Evolutionary conservation across 1,140 invertebrate genomes (phyloP).

Genomic region (Cataglyphis hispanica): DNA sequence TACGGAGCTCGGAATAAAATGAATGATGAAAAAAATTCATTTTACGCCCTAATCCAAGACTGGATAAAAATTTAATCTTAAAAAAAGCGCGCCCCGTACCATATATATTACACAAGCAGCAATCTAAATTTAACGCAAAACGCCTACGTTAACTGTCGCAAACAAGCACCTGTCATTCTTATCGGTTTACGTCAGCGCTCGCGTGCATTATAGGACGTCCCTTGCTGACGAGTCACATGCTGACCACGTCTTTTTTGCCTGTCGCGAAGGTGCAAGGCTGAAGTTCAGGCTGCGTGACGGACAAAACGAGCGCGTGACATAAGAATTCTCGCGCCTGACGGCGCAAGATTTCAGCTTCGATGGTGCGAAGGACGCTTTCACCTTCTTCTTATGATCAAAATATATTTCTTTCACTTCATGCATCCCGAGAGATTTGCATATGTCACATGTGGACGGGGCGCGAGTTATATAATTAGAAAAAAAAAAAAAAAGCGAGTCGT

Average conservation of each 20-base stretch:
- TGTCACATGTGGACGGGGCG: neutral
- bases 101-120: neutral
- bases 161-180: neutral
- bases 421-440: conserved; percentile 1
- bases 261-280: conserved; percentile 42
- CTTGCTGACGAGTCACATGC: neutral
- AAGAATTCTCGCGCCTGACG: conserved; percentile 38
- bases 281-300: conserved; percentile 27
- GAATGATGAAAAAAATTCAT: too few relatives aligned
- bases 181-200: neutral
- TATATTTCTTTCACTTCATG: neutral
- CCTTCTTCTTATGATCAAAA: conserved; percentile 57
- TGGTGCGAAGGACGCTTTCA: conserved; percentile 60
- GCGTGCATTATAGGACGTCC: neutral
- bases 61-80: too few relatives aligned
- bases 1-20: too few relatives aligned
- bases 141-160: neutral
- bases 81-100: too few relatives aligned
- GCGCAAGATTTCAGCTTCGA: conserved; percentile 9
- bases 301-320: conserved; percentile 6
- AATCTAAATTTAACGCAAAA: neutral
- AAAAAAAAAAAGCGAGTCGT: too few relatives aligned
- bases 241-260: neutral
- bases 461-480: conserved; percentile 24
- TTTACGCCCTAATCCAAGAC: too few relatives aligned